Evolutionary conservation across 2,113 vertebrate species (phyloP).

Genomic region (Microtus montanus): DNA sequence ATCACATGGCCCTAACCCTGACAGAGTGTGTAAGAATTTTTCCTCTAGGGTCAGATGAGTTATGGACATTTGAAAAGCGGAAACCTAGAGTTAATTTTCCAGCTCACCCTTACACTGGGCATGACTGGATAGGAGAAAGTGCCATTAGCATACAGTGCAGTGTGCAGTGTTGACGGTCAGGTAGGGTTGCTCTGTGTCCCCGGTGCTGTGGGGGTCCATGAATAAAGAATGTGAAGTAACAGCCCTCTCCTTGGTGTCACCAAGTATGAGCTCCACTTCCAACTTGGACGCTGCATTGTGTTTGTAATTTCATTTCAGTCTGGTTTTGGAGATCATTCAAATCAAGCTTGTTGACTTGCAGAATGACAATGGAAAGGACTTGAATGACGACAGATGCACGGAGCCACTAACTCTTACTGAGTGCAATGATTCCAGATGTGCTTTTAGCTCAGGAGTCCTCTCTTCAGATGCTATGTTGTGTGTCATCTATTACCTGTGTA

Average conservation of each 20-base stretch:
- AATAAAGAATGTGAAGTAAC: background rate
- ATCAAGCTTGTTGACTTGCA: constrained; percentile 23
- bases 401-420: background rate
- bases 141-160: background rate
- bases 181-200: background rate
- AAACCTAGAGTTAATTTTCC: constrained; percentile 64
- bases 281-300: background rate
- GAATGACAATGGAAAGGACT: background rate
- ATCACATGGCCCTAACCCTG: constrained; percentile 41
- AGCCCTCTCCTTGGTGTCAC: background rate
- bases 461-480: background rate
- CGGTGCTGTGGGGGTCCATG: background rate
- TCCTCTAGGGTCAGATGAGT: constrained; percentile 53
- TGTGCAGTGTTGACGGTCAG: background rate
- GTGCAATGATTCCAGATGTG: background rate
- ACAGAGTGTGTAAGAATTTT: constrained; percentile 43
- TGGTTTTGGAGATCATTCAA: constrained; percentile 42
- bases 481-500: background rate
- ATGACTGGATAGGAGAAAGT: background rate
- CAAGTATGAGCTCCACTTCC: constrained; percentile 24
- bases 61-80: constrained; percentile 56
- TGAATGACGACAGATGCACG: background rate
- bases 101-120: background rate
- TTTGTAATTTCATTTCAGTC: constrained; percentile 42
- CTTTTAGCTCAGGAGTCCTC: background rate